Conservation (phyloP, 2,797 vertebrate genomes). For the Gymnoscopelus microlampas region DNA sequence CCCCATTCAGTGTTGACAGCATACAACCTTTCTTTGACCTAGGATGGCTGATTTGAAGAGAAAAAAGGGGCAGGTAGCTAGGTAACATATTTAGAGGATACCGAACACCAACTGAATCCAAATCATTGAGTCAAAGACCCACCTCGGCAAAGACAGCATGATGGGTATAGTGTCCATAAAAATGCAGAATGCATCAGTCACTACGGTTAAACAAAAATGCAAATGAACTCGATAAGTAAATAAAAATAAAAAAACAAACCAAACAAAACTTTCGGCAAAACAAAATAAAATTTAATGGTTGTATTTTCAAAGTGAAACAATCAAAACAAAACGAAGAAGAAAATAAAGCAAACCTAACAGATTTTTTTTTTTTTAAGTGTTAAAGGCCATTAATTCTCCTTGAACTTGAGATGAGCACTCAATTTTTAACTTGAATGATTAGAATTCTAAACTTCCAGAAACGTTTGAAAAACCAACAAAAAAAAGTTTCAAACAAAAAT, state of each 20-base stretch:
- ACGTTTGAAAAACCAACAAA: slow-evolving; percentile 7
- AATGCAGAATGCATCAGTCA: neutral
- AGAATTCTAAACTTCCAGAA: slow-evolving; percentile 80
- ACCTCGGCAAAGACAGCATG: neutral
- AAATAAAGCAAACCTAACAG: slow-evolving; percentile 66
- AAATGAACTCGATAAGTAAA: slow-evolving; percentile 77
- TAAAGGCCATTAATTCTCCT: slow-evolving; percentile 87
- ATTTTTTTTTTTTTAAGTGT: slow-evolving; percentile 44
- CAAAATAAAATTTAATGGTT: slow-evolving; percentile 99
- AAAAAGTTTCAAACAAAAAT: slow-evolving; percentile 31
- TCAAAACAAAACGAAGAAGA: slow-evolving; percentile 79
- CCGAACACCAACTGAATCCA: no score
- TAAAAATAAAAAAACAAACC: slow-evolving; percentile 87
- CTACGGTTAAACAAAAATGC: slow-evolving; percentile 38
- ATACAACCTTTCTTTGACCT: no score
- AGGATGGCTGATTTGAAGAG: no score
- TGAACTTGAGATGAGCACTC: slow-evolving; percentile 85
- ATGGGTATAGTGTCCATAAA: neutral
- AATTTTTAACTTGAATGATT: slow-evolving; percentile 79
- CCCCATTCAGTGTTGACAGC: no score
- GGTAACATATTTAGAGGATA: no score
- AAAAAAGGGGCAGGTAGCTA: no score
- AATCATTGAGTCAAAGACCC: no score
- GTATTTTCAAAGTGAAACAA: slow-evolving; percentile 93
- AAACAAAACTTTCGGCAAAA: slow-evolving; percentile 93